Evolutionary conservation across 2,113 vertebrate species (phyloP).

Genomic region (Microcebus jonahi): DNA sequence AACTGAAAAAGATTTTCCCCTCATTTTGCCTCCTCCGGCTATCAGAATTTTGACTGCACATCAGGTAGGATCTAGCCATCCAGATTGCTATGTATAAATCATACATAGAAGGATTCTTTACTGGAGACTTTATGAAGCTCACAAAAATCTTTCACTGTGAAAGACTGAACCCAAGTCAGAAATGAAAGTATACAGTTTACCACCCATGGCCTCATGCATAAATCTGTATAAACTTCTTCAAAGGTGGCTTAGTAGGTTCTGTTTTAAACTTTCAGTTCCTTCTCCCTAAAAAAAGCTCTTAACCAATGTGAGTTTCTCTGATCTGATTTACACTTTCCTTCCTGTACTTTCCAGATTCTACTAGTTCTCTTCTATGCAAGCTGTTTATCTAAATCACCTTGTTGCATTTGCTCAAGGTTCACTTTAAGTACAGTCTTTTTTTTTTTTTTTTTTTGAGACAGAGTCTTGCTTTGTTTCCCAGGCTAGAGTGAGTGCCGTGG

Average conservation of each 20-base stretch:
- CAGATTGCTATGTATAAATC: slow-evolving; percentile 24
- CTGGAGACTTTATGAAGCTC: slow-evolving; percentile 19
- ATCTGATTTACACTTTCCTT: neutral
- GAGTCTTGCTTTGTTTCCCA: too few relatives aligned
- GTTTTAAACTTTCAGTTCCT: slow-evolving; percentile 50
- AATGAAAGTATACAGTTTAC: slow-evolving; percentile 17
- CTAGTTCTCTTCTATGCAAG: neutral
- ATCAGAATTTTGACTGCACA: slow-evolving; percentile 48
- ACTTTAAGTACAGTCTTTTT: slow-evolving; percentile 32
- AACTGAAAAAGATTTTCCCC: neutral
- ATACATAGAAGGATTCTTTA: neutral
- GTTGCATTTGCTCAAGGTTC: slow-evolving; percentile 49
- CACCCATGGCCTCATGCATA: neutral
- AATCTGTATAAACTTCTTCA: neutral
- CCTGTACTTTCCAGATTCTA: neutral
- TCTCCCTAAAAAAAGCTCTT: slow-evolving; percentile 3
- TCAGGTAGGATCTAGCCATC: neutral
- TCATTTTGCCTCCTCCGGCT: neutral
- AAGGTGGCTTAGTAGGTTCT: neutral
- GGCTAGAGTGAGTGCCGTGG: too few relatives aligned
- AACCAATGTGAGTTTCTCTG: neutral
- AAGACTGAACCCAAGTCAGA: slow-evolving; percentile 8
- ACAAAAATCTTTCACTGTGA: slow-evolving; percentile 22
- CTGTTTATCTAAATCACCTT: slow-evolving; percentile 20
- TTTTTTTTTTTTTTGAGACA: too few relatives aligned